Conservation (phyloP, 2,888 invertebrate genomes). For the Zaprionus lineosus region DNA sequence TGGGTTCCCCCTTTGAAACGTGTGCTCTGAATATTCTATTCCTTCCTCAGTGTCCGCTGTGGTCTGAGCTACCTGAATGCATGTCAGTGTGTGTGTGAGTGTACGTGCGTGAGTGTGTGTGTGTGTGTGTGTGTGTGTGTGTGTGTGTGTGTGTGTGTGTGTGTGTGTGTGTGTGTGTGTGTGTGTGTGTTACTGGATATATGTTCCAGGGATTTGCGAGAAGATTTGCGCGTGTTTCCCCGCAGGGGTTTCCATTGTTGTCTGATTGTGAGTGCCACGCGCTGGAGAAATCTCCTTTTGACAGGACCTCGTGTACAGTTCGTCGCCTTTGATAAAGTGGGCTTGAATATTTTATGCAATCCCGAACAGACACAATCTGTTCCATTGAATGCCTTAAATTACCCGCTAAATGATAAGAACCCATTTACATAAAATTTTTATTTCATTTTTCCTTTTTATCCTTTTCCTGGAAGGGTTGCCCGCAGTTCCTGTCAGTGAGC, state of each 20-base stretch:
- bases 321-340: constrained; percentile 70
- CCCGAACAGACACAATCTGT: constrained; percentile 34
- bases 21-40: constrained; percentile 23
- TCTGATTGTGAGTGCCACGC: constrained; percentile 49
- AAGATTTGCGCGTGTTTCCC: constrained; percentile 45
- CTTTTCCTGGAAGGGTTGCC: constrained; percentile 53
- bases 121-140: constrained; percentile 6
- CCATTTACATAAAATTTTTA: constrained; percentile 73
- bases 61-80: constrained; percentile 43
- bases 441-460: too few relatives aligned
- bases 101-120: constrained; percentile 1
- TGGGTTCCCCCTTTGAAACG: constrained; percentile 7
- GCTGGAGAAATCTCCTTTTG: constrained; percentile 15
- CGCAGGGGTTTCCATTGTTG: constrained; percentile 27
- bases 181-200: neutral
- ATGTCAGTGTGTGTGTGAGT: neutral
- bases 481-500: constrained; percentile 32
- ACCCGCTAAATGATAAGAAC: constrained; percentile 58
- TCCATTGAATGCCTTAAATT: constrained; percentile 51
- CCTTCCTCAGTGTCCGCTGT: constrained; percentile 40
- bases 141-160: neutral
- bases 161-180: neutral
- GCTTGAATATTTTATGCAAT: constrained; percentile 57
- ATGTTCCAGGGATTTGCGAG: constrained; percentile 51
- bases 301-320: constrained; percentile 40